phyloP scores from a whole-genome alignment of 2,797 vertebrate species.

The Odontamblyopus rebecca region DNA sequence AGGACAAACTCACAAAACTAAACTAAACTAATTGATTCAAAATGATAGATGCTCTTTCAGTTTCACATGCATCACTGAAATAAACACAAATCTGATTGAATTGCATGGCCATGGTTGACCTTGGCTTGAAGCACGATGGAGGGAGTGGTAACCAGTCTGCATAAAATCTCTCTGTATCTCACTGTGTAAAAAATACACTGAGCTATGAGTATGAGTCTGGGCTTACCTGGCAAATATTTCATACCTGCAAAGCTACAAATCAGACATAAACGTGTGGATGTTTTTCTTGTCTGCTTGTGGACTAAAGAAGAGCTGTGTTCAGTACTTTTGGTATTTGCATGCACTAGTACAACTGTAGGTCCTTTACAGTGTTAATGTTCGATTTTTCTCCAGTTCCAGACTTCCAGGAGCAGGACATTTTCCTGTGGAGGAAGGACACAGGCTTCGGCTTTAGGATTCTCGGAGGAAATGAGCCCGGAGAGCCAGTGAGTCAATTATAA shows the following conservation, averaged over 20 bases:
- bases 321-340: background rate
- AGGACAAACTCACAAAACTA: too few species aligned
- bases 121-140: too few species aligned
- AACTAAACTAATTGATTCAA: too few species aligned
- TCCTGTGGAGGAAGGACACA: constrained; percentile 99
- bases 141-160: too few species aligned
- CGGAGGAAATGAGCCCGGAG: constrained; percentile 96
- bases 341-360: background rate
- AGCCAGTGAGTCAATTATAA: constrained; percentile 85
- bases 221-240: constrained; percentile 5
- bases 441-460: constrained; percentile 99
- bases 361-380: constrained; percentile 17
- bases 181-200: too few species aligned
- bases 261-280: constrained; percentile 19
- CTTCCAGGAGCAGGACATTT: constrained; percentile 98
- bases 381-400: constrained; percentile 87
- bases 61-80: too few species aligned
- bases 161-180: too few species aligned
- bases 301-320: background rate
- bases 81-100: too few species aligned
- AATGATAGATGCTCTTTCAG: too few species aligned
- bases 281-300: constrained; percentile 18
- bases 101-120: too few species aligned
- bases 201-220: too few species aligned
- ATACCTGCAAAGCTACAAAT: constrained; percentile 35